Base-by-base conservation (phyloP, 2,113 vertebrate genomes). In the Menura novaehollandiae region DNA sequence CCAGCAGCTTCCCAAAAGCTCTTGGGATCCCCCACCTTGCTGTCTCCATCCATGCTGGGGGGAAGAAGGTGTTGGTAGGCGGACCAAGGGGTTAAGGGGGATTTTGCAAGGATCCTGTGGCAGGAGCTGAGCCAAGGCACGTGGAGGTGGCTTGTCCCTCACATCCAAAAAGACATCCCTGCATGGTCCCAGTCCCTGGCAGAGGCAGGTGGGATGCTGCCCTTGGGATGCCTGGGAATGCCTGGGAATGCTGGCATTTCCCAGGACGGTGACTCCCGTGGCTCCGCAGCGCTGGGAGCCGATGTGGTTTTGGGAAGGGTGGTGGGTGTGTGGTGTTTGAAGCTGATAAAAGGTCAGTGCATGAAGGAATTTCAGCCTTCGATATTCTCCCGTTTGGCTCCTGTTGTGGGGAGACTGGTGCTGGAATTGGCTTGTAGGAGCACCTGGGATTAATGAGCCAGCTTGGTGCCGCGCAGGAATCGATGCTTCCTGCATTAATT, bases 371-470 rank as follows among this genome's bases (percentile, higher is more conserved):
- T 77, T 95, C 95, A 94, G 85, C 96, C 97, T 93, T 72, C 79
- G 41, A 32, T 85, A 30, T 82, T 93, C 94, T 96, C 91, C 81
- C 0, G 2, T 82, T 89, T 56, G 85, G 89, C 97, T 97, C 89
- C 66, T 44, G 58, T 81, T 67, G 95, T 56, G 68, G 91, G 88
- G 96, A 96, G 90, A 87, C 91, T 1, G 1, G 85, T 10, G 81
- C 94, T 95, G 79, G 94, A 92, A 95, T 71, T 91, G 96, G 89
- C 97, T 96, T 32, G 91, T 91, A 44, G 97, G 96, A 98, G 95
- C 97, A 97, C 97, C 97, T 98, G 97, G 97, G 98, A 98, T 98
- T 98, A 98, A 98, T 98, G 98, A 98, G 96, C 46, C 97, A 64
- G 97, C 95, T 96, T 97, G 96, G 97, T 95, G 97, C 96, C 32